Evolutionary conservation across 2,113 vertebrate species (phyloP).

Genomic region (Strix uralensis): DNA sequence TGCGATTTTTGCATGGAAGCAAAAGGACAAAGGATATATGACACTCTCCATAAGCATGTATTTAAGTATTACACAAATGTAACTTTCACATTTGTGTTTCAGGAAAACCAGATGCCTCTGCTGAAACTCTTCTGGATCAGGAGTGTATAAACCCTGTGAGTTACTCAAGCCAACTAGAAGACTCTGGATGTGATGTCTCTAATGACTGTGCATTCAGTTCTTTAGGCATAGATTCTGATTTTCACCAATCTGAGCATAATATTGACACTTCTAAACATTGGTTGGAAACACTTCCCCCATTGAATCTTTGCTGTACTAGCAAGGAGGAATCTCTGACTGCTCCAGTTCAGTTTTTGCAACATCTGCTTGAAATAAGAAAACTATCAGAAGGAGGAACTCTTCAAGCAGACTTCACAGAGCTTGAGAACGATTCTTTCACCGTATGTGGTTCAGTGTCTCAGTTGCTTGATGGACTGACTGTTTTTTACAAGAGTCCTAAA

Average conservation of each 20-base stretch:
- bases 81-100: conserved; percentile 51
- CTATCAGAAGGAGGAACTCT: conserved; percentile 45
- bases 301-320: background rate
- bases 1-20: background rate
- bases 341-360: conserved; percentile 82
- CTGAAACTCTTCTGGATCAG: background rate
- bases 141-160: conserved; percentile 31
- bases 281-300: conserved; percentile 11
- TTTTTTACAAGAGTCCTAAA: conserved; percentile 70
- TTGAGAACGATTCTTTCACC: conserved; percentile 67
- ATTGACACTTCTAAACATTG: background rate
- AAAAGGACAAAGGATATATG: background rate
- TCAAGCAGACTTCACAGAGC: conserved; percentile 57
- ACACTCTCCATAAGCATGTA: background rate
- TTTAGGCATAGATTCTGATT: conserved; percentile 50
- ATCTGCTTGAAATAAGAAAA: conserved; percentile 77
- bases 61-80: background rate
- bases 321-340: conserved; percentile 34
- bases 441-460: conserved; percentile 77
- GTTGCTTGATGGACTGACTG: conserved; percentile 79
- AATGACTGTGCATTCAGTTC: conserved; percentile 60
- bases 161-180: conserved; percentile 50
- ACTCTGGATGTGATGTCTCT: conserved; percentile 78
- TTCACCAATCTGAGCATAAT: background rate
- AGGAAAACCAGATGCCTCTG: conserved; percentile 44